These are phyloP conservation scores for Trichonephila clavata DNA, from an alignment of 1,140 invertebrate species.

Conservation along the genomic window DNA sequence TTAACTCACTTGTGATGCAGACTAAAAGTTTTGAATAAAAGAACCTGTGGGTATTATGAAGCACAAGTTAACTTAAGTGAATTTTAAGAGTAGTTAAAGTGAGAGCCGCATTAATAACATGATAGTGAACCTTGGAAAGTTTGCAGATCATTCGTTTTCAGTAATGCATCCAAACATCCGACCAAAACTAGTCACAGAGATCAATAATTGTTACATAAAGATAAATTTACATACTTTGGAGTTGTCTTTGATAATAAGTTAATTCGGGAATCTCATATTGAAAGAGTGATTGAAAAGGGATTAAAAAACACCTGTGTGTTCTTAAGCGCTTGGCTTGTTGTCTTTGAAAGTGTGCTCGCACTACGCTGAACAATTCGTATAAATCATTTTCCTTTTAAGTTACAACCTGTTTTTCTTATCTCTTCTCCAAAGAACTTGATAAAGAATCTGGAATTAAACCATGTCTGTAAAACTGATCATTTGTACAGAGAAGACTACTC, in stretches of 20 bases:
- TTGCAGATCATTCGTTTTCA: neutral
- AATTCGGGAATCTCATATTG: constrained; percentile 7
- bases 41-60: too few species aligned
- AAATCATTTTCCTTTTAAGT: neutral
- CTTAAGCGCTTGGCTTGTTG: neutral
- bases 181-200: neutral
- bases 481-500: too few species aligned
- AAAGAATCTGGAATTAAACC: too few species aligned
- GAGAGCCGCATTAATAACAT: too few species aligned
- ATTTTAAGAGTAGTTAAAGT: too few species aligned
- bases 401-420: neutral
- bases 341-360: neutral
- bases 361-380: neutral
- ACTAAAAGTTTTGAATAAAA: too few species aligned
- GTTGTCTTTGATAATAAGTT: constrained; percentile 41
- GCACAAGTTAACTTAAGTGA: too few species aligned
- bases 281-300: neutral
- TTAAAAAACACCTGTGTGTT: constrained; percentile 9
- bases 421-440: too few species aligned
- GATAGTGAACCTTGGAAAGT: neutral
- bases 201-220: constrained; percentile 10
- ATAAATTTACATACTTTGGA: constrained; percentile 34
- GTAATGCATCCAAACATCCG: constrained; percentile 33
- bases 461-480: too few species aligned
- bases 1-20: too few species aligned